phyloP scores from a whole-genome alignment of 2,888 invertebrate species.

The Phengaris alcon region DNA sequence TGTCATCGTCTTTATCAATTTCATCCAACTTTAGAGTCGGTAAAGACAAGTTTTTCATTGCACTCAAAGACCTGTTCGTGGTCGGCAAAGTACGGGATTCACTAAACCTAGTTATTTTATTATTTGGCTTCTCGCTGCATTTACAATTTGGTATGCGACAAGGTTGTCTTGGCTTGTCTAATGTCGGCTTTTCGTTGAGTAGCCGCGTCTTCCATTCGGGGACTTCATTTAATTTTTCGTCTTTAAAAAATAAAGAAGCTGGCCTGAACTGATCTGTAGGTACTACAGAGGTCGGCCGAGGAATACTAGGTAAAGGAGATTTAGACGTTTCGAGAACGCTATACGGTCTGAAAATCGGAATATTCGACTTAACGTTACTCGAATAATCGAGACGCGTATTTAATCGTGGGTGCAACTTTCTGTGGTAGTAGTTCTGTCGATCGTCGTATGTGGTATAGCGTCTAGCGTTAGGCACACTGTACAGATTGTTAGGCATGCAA shows the following conservation, averaged over 20 bases:
- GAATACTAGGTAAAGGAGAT: constrained; percentile 54
- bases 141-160: constrained; percentile 73
- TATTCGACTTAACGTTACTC: constrained; percentile 53
- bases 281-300: constrained; percentile 69
- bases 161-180: constrained; percentile 61
- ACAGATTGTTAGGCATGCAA: constrained; percentile 69
- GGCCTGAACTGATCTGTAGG: constrained; percentile 71
- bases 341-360: constrained; percentile 62
- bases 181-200: constrained; percentile 59
- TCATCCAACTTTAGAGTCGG: constrained; percentile 70
- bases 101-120: constrained; percentile 54
- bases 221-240: constrained; percentile 56
- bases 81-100: constrained; percentile 62
- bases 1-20: constrained; percentile 49
- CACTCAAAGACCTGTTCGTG: constrained; percentile 58
- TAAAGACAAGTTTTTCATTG: constrained; percentile 66
- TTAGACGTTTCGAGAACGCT: constrained; percentile 69
- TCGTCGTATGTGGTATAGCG: constrained; percentile 66
- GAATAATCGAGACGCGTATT: constrained; percentile 55
- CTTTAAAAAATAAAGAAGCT: constrained; percentile 63
- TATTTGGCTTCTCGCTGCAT: constrained; percentile 54
- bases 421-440: constrained; percentile 55
- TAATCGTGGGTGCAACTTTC: constrained; percentile 53
- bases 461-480: constrained; percentile 55
- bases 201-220: constrained; percentile 68